Conservation (phyloP, 2,797 vertebrate species). For the Orestias chungarensis region DNA sequence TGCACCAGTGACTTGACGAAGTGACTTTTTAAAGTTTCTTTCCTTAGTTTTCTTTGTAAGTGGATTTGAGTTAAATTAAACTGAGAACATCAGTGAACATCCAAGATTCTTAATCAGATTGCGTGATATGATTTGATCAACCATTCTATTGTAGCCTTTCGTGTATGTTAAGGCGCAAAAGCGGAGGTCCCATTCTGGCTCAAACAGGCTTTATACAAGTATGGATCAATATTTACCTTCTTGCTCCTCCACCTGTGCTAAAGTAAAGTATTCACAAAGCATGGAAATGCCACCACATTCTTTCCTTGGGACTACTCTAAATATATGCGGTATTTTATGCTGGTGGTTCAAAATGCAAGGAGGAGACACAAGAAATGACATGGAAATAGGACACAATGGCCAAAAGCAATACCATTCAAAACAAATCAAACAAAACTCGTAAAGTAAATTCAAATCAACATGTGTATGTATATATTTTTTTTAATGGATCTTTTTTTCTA, state of each 20-base stretch:
- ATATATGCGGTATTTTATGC: neutral
- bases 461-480: too few species aligned
- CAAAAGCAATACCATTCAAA: neutral
- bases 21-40: neutral
- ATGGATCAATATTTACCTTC: neutral
- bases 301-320: neutral
- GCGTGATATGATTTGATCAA: neutral
- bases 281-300: neutral
- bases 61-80: neutral
- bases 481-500: too few species aligned
- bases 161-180: neutral
- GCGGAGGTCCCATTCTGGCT: neutral
- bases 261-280: neutral
- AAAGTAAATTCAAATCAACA: too few species aligned
- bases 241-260: neutral
- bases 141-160: neutral
- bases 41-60: neutral
- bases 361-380: neutral
- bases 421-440: slow-evolving; percentile 18
- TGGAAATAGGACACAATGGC: neutral
- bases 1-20: slow-evolving; percentile 11
- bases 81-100: neutral
- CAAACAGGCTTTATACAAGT: neutral
- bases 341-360: neutral
- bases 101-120: neutral